These are phyloP conservation scores for Lysiphlebus fabarum DNA, from an alignment of 1,140 invertebrate genomes.

Conservation along the genomic window DNA sequence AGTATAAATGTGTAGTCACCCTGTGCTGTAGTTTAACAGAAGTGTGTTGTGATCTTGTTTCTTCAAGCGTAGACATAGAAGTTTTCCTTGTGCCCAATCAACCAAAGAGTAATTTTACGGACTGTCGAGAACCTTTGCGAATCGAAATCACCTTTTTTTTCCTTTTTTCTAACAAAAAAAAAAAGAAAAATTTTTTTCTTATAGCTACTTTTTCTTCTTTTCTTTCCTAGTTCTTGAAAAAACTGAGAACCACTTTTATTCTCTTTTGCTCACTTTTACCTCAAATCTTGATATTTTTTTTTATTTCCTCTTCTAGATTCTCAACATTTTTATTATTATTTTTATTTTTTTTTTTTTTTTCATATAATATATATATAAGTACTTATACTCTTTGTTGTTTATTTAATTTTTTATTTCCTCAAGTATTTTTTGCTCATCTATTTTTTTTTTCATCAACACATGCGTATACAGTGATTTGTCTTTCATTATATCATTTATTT, in stretches of 20 bases:
- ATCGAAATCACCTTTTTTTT: slow-evolving; percentile 25
- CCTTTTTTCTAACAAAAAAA: slow-evolving; percentile 2
- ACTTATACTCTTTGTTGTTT: not conserved
- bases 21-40: too few relatives aligned
- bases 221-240: not conserved
- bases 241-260: slow-evolving; percentile 18
- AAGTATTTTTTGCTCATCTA: slow-evolving; percentile 4
- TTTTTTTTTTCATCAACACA: slow-evolving; percentile 8
- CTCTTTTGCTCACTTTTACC: slow-evolving; percentile 14
- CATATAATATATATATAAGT: slow-evolving; percentile 2
- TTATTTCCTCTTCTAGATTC: not conserved
- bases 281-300: slow-evolving; percentile 12
- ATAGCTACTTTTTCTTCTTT: slow-evolving; percentile 19
- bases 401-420: not conserved
- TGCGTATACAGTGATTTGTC: slow-evolving; percentile 1
- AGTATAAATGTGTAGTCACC: too few relatives aligned
- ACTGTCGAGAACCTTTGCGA: slow-evolving; percentile 32
- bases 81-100: slow-evolving; percentile 31
- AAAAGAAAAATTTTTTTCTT: slow-evolving; percentile 7
- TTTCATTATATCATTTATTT: not conserved
- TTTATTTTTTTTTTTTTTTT: slow-evolving; percentile 9
- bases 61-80: slow-evolving; percentile 26
- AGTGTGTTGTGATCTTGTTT: slow-evolving; percentile 16
- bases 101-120: slow-evolving; percentile 32
- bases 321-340: not conserved